Percentiles rank a stretch among this genome's conserved stretches.
These are phyloP conservation scores for Zeugodacus cucurbitae DNA, from an alignment of 1,140 invertebrate species.

Conservation along the genomic window DNA sequence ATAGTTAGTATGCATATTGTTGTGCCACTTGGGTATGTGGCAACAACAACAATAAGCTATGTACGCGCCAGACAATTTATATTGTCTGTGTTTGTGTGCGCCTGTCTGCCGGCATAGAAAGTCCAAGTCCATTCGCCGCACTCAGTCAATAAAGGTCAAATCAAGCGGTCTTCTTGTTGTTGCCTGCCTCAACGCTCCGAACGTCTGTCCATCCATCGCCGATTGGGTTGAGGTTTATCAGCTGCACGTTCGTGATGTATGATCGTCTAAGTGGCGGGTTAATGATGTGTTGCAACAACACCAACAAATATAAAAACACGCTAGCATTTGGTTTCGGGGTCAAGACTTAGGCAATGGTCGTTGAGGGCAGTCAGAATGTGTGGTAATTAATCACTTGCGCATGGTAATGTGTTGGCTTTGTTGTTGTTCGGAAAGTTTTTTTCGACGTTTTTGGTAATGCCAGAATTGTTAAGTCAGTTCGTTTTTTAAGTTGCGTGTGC, in stretches of 20 bases:
- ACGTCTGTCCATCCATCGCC: not conserved
- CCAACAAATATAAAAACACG: not conserved
- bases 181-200: not conserved
- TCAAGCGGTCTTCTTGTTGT: constrained; percentile 9
- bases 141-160: constrained; percentile 38
- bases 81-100: not conserved
- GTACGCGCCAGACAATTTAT: not conserved
- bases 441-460: not conserved
- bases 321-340: not conserved
- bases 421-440: not conserved
- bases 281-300: constrained; percentile 23
- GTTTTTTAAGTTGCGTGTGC: not conserved
- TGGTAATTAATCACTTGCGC: constrained; percentile 4
- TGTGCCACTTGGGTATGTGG: not conserved
- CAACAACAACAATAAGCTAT: not conserved
- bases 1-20: constrained; percentile 8
- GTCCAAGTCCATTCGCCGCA: constrained; percentile 17
- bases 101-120: constrained; percentile 24
- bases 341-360: not conserved
- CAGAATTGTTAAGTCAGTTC: not conserved
- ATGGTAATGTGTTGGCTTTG: not conserved
- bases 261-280: constrained; percentile 12
- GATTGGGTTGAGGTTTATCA: constrained; percentile 1
- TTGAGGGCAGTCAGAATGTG: not conserved
- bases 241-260: constrained; percentile 15